Conservation (phyloP, 2,113 vertebrate species). For the Erythrolamprus reginae region DNA sequence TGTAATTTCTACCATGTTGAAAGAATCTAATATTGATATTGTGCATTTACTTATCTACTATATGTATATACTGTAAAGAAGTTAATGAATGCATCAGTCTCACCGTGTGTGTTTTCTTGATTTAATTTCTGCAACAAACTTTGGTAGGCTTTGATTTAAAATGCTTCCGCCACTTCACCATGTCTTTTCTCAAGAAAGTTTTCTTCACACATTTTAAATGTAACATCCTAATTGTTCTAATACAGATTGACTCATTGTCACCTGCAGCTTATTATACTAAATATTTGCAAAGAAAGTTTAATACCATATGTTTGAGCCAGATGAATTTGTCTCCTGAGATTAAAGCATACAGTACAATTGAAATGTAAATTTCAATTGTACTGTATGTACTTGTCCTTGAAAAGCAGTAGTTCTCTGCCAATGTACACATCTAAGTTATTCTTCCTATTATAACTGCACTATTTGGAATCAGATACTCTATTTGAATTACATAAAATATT, state of each 20-base stretch:
- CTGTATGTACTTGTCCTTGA: neutral
- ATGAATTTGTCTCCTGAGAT: neutral
- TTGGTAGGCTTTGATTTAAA: neutral
- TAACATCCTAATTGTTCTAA: neutral
- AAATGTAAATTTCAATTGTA: no score
- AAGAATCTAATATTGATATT: no score
- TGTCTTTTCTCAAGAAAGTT: neutral
- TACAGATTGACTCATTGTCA: neutral
- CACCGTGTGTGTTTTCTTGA: no score
- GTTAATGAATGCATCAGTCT: no score
- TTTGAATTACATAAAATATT: neutral
- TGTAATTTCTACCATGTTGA: no score
- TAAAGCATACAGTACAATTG: neutral
- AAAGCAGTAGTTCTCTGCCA: neutral
- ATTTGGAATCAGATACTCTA: neutral
- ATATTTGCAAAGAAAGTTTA: conserved; percentile 4
- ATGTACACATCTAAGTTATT: neutral
- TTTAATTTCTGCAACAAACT: no score
- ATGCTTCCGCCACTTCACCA: neutral
- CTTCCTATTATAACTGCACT: neutral
- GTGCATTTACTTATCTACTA: no score
- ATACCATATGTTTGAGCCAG: neutral
- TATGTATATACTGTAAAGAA: no score
- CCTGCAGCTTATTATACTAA: conserved; percentile 1
- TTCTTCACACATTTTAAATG: neutral